Percentiles rank a stretch among this genome's conserved stretches.
phyloP scores from a whole-genome alignment of 1,140 invertebrate genomes.

The Zaprionus inermis region DNA sequence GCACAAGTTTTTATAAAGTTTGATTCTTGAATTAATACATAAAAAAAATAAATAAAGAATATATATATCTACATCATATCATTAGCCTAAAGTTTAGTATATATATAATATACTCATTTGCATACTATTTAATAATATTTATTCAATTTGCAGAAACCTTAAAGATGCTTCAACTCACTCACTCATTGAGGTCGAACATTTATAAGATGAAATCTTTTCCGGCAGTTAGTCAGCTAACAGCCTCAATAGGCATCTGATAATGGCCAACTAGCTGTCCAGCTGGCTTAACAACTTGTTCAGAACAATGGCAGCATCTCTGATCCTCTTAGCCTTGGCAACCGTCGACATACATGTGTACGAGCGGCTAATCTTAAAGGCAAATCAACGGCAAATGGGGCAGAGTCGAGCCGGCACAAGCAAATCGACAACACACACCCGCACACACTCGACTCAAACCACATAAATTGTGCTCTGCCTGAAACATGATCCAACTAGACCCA shows the following conservation, averaged over 20 bases:
- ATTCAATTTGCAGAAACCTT: no score
- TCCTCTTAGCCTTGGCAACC: constrained; percentile 38
- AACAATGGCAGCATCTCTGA: constrained; percentile 28
- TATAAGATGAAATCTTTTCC: constrained; percentile 20
- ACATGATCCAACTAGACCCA: constrained; percentile 59
- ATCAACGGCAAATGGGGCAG: constrained; percentile 71
- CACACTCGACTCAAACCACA: constrained; percentile 33
- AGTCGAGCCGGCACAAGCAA: constrained; percentile 46
- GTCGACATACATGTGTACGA: constrained; percentile 49
- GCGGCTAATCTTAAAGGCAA: constrained; percentile 67
- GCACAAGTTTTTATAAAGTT: no score
- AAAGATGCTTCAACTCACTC: background rate
- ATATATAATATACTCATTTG: no score
- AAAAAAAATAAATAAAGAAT: no score
- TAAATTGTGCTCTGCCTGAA: constrained; percentile 68
- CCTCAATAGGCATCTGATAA: constrained; percentile 21
- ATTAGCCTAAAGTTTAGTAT: no score
- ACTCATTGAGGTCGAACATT: background rate
- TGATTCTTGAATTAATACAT: no score
- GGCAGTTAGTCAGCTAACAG: constrained; percentile 33
- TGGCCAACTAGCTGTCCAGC: constrained; percentile 14
- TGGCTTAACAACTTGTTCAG: constrained; percentile 51
- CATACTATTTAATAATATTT: no score
- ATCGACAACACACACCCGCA: constrained; percentile 35
- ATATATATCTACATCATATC: no score